Conservation (phyloP, 2,113 vertebrate species). For the Regulus satrapa region DNA sequence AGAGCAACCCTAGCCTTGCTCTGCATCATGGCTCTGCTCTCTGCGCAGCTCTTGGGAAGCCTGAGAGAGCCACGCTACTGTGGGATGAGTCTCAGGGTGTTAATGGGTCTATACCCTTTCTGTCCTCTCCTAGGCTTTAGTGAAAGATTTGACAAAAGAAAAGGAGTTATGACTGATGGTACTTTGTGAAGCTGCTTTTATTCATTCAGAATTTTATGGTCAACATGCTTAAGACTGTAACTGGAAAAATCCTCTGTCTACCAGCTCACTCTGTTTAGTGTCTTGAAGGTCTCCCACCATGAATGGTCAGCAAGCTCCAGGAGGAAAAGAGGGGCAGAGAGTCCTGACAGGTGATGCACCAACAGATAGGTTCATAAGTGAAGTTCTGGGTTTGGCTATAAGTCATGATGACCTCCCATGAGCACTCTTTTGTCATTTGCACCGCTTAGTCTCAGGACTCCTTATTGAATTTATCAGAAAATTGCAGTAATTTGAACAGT, state of each 20-base stretch:
- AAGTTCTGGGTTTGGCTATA: neutral
- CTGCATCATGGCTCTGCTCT: neutral
- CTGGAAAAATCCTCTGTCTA: neutral
- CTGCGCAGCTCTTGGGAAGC: neutral
- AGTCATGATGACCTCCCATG: neutral
- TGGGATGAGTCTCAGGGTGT: fast-evolving
- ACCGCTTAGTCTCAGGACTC: neutral
- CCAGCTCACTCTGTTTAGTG: fast-evolving
- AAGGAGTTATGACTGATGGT: neutral
- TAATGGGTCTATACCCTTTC: neutral
- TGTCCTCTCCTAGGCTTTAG: neutral
- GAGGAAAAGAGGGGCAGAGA: neutral
- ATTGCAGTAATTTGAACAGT: neutral
- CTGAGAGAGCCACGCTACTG: neutral
- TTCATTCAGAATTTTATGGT: neutral
- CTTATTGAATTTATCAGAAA: neutral
- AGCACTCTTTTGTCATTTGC: neutral
- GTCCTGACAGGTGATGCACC: fast-evolving
- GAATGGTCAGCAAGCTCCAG: neutral
- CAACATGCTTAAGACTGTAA: neutral
- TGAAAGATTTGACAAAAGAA: neutral
- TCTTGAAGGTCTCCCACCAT: neutral
- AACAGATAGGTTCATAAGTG: neutral
- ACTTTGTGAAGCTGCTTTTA: neutral
- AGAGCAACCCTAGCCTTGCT: neutral